Conservation (phyloP, 2,888 invertebrate genomes). For the Sphaerophoria taeniata region DNA sequence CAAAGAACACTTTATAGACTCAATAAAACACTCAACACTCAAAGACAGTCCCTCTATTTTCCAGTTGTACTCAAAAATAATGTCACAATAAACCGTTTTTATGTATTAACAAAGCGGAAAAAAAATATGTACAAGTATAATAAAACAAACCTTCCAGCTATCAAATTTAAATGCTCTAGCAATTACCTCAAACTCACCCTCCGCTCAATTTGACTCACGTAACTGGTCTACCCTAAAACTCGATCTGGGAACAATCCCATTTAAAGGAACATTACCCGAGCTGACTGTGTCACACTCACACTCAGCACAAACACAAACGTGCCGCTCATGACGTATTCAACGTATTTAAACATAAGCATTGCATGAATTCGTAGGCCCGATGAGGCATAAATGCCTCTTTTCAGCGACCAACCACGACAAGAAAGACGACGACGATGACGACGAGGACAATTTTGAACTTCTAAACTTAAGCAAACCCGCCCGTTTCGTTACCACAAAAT, state of each 20-base stretch:
- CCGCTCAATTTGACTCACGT: not conserved
- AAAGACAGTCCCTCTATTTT: not conserved
- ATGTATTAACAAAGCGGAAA: not conserved
- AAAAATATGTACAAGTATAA: not conserved
- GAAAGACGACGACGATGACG: too few relatives aligned
- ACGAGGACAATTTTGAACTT: not conserved
- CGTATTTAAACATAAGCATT: slow-evolving; percentile 30
- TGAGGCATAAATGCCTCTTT: slow-evolving; percentile 1
- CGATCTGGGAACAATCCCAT: slow-evolving; percentile 62
- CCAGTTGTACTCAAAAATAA: not conserved
- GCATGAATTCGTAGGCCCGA: slow-evolving; percentile 36
- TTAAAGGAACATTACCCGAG: slow-evolving; percentile 65
- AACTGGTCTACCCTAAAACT: slow-evolving; percentile 18
- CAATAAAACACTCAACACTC: slow-evolving; percentile 17
- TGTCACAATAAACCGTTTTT: slow-evolving; percentile 24
- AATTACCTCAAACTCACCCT: slow-evolving; percentile 57
- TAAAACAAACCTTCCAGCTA: slow-evolving; percentile 27
- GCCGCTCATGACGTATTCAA: slow-evolving; percentile 1
- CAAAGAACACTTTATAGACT: not conserved
- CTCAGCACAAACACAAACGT: not conserved
- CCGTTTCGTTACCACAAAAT: slow-evolving; percentile 32
- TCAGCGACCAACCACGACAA: too few relatives aligned
- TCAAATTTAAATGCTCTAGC: slow-evolving; percentile 61
- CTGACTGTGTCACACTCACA: slow-evolving; percentile 9
- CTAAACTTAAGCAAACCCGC: slow-evolving; percentile 39